Conservation (phyloP, 53 echinoderm and acorn worm genomes). For the Holothuria scabra region DNA sequence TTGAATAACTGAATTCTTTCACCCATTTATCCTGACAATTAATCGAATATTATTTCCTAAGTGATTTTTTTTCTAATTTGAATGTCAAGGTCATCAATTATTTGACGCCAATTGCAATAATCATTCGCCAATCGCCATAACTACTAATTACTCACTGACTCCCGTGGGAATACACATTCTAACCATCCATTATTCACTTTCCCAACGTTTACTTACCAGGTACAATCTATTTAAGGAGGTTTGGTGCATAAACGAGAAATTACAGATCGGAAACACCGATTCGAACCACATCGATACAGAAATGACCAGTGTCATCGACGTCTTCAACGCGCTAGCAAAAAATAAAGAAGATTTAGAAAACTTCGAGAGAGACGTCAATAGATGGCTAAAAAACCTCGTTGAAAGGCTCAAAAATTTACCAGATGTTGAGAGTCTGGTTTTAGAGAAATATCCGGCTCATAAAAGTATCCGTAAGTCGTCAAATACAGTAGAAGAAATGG, state of each 20-base stretch:
- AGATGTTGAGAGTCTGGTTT: not conserved
- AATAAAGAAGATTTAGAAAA: constrained; percentile 16
- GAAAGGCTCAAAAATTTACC: constrained; percentile 20
- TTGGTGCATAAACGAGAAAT: constrained; percentile 38
- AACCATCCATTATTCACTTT: too few relatives aligned
- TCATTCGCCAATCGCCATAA: too few relatives aligned
- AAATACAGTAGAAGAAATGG: constrained; percentile 25
- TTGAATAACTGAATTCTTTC: too few relatives aligned
- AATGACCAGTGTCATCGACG: constrained; percentile 22
- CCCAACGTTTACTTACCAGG: not conserved
- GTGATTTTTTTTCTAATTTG: too few relatives aligned
- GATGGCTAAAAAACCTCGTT: constrained; percentile 23
- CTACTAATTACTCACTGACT: too few relatives aligned
- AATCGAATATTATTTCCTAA: too few relatives aligned
- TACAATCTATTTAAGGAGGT: constrained; percentile 38
- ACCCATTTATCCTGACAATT: too few relatives aligned
- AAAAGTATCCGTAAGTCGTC: not conserved
- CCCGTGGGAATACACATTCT: too few relatives aligned
- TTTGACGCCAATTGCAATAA: too few relatives aligned
- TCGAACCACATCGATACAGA: constrained; percentile 18
- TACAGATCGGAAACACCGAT: constrained; percentile 3
- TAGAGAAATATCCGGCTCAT: not conserved
- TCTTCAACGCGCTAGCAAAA: constrained; percentile 22
- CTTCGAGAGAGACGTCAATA: not conserved
- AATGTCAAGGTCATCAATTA: too few relatives aligned